Evolutionary conservation across 23 tunicate species (phyloP), one percentile per base, ranked within the genome.

Genomic region (Styela clava): DNA sequence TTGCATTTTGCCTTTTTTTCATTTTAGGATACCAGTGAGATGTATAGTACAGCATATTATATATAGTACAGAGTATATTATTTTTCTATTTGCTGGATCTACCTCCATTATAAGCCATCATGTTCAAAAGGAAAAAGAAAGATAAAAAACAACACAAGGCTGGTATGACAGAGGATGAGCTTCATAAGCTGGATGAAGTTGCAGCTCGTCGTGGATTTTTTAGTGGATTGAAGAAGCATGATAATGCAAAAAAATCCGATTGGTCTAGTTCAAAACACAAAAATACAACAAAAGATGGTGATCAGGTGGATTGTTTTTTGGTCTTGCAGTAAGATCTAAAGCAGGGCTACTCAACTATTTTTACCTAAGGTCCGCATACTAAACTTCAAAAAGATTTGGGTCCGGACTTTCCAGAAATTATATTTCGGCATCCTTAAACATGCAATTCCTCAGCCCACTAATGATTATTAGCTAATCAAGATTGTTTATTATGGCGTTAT

Each of bases 181-280:
- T 92, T 18, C 23, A 85, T n/a, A 92, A 92, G 37, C 69, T 92
- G 67, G 91, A 92, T 63, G 97, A 92, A 79, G 97, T 87, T 52
- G 97, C 90, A 34, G 74, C 82, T 3, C 65, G 84, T 73, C 64
- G 97, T 64, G 97, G 97, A 37, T 87, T 92, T 37, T 92, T 92
- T 68, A 78, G 91, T 16, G 89, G 69, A 74, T 83, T 62, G 88
- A 76, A 78, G 51, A 76, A 76, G 26, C 81, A 76, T 52, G 81
- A 76, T 33, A 25, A 24, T 35, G 32, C 7, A 9, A 37, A 35
- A n/a, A 67, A 67, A 22, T 25, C 71, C 16, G 23, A 22, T 18
- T 12, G 22, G 16, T 29, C 71, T 16, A n/a, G n/a, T 61, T 29
- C 71, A 18, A 67, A 67, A 29, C 71, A 27, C 22, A 29, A 67